Percentiles rank a stretch among this genome's conserved stretches.
Evolutionary conservation across 2,888 invertebrate species (phyloP).

Genomic region (Bugula neritina): DNA sequence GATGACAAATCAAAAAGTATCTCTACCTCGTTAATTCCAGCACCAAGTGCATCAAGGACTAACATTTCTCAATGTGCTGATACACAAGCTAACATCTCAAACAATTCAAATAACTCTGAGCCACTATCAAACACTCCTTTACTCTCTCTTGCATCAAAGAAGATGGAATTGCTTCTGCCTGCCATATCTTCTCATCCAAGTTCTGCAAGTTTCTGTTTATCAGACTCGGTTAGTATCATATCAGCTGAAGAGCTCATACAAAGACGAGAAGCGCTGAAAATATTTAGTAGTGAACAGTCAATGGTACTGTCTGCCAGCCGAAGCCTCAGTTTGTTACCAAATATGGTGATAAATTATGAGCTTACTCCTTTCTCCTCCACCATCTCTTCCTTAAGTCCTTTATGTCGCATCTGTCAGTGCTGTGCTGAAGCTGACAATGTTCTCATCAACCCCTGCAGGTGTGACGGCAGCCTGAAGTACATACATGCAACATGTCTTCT

Average conservation of each 20-base stretch:
- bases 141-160: neutral
- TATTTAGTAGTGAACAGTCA: constrained; percentile 23
- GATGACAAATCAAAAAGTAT: too few relatives aligned
- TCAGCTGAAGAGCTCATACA: constrained; percentile 13
- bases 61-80: neutral
- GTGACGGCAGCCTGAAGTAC: constrained; percentile 57
- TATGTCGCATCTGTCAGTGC: constrained; percentile 58
- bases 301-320: neutral
- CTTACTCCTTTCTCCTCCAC: constrained; percentile 30
- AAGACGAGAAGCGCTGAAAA: neutral
- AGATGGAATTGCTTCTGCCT: neutral
- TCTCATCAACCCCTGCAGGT: constrained; percentile 58
- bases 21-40: too few relatives aligned
- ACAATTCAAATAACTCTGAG: neutral
- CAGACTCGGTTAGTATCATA: neutral
- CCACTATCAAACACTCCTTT: neutral
- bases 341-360: neutral
- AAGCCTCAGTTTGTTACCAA: neutral
- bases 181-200: neutral
- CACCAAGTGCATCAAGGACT: neutral
- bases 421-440: constrained; percentile 41
- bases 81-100: neutral
- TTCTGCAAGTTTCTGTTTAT: neutral
- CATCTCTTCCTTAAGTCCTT: constrained; percentile 34
- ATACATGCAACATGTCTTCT: constrained; percentile 58